A percentile compares a stretch with the other conserved stretches of the same genome.
Conservation (phyloP, 2,113 vertebrate genomes). For the Megaceryle torquata region DNA sequence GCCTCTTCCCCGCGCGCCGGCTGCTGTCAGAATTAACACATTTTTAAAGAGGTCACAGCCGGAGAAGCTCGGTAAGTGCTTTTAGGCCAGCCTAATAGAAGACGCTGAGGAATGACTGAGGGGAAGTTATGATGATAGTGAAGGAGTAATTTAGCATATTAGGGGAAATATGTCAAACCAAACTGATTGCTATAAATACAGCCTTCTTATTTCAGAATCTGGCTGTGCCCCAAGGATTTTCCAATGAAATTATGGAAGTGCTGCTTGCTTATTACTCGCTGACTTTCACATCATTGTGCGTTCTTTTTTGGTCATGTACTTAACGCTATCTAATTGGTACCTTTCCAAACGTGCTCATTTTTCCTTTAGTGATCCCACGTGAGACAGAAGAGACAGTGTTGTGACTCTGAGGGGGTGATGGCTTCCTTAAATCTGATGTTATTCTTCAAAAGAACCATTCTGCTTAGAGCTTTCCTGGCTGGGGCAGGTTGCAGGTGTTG, state of each 20-base stretch:
- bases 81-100: slow-evolving; percentile 30
- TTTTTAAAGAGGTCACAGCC: slow-evolving; percentile 27
- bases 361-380: neutral
- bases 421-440: neutral
- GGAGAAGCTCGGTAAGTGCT: slow-evolving; percentile 19
- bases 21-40: neutral
- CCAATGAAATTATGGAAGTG: slow-evolving; percentile 48
- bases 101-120: slow-evolving; percentile 55
- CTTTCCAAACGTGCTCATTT: slow-evolving; percentile 17
- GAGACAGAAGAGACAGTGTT: slow-evolving; percentile 17
- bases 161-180: slow-evolving; percentile 71
- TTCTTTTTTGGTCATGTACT: neutral
- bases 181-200: slow-evolving; percentile 69
- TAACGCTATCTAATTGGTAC: slow-evolving; percentile 19
- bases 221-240: slow-evolving; percentile 67
- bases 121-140: slow-evolving; percentile 57
- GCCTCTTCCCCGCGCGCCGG: neutral
- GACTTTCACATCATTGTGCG: slow-evolving; percentile 33
- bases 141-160: slow-evolving; percentile 66
- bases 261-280: slow-evolving; percentile 42
- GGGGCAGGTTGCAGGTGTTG: neutral
- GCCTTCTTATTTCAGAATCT: slow-evolving; percentile 54
- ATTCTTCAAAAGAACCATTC: neutral
- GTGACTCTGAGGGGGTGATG: neutral
- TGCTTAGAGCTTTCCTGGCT: neutral